Evolutionary conservation across 2,797 vertebrate species (phyloP), one percentile per base, ranked within the genome.

Genomic region (Sarcoramphus papa): DNA sequence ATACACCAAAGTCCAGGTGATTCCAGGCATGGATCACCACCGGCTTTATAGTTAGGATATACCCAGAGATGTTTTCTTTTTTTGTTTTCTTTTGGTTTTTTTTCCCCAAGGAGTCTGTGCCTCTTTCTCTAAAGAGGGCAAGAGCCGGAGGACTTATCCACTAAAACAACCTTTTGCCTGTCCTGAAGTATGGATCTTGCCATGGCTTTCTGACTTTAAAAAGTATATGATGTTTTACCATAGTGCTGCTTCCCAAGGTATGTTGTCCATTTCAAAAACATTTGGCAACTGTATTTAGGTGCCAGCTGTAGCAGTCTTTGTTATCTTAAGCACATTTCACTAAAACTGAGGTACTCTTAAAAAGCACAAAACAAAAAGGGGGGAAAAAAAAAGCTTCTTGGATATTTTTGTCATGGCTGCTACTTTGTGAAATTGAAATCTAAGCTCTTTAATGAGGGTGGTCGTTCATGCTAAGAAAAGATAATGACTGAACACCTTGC

Each of bases 31-130:
- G 14, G 45, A 31, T 81, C 43, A 24, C 10, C 13, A 41, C 22
- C 2, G 5, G 20, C 6, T 81, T 68, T 40, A 17, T 31, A 15
- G 15, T 41, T 69, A 47, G 48, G 3, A 48, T 47, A 28, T 17
- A 60, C 14, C 1, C 2, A 8, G 25, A 59, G 5, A 4, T 17
- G 10, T 27, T 10, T 31, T 43, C 6, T 37, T 85, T 2, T 9
- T 31, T 20, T 4, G 4, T 7, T 27, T 37, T 41, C 12, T 20
- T 13, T 33, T 14, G 5, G 2, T 56, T 37, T 14, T 37, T 27
- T 53, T 51, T 24, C 37, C 37, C 37, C 37, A 37, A 69, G 30
- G 47, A 68, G 16, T 50, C 30, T 24, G 15, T 16, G 9, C 16
- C 22, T 41, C 7, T 57, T 56, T 41, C 45, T 64, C 21, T 59